These are phyloP conservation scores for Aegithalos caudatus DNA, from an alignment of 2,113 vertebrate genomes.

Conservation along the genomic window DNA sequence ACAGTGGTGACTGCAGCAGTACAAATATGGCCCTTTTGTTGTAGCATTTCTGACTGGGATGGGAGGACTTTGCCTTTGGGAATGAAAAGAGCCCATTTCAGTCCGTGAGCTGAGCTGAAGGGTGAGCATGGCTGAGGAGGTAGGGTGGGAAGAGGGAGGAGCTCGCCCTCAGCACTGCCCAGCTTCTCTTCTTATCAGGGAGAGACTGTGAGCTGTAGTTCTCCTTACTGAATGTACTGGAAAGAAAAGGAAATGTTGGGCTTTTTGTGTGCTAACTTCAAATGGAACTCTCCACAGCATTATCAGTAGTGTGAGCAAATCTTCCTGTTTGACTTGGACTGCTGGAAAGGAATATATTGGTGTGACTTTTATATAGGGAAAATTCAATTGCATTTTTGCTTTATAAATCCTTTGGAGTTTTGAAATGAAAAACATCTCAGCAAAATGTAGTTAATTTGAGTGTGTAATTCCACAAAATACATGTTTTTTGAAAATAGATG, in stretches of 20 bases:
- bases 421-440: neutral
- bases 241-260: neutral
- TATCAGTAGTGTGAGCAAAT: neutral
- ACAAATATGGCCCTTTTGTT: neutral
- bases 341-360: neutral
- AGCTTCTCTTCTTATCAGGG: neutral
- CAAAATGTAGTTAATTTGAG: neutral
- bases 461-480: neutral
- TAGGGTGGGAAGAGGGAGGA: fast-evolving
- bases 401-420: neutral
- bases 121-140: neutral
- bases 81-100: neutral
- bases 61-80: neutral
- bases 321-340: neutral
- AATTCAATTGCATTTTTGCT: neutral
- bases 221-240: neutral
- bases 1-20: neutral
- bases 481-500: neutral
- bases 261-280: neutral
- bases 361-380: neutral
- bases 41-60: neutral
- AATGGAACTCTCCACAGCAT: neutral
- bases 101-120: neutral
- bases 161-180: fast-evolving
- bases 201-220: neutral